phyloP scores from a whole-genome alignment of 2,888 invertebrate species.

The Eupithecia dodoneata region DNA sequence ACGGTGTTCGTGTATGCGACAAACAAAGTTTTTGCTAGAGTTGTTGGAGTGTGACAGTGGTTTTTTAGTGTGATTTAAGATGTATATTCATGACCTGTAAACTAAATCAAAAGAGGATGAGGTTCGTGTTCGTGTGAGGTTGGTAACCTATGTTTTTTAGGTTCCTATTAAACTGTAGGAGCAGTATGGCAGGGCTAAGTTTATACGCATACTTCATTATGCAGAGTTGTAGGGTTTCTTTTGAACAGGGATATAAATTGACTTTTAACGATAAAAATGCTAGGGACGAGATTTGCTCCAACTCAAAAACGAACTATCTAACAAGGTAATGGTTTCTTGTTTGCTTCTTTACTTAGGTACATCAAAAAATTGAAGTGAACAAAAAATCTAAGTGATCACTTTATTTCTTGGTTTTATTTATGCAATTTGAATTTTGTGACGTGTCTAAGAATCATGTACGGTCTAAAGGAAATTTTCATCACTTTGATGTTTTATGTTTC shows the following conservation, averaged over 20 bases:
- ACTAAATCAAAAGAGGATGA: not conserved
- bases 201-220: not conserved
- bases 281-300: no score
- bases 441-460: no score
- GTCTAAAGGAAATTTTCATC: no score
- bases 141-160: not conserved
- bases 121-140: not conserved
- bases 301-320: no score
- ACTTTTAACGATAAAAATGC: not conserved
- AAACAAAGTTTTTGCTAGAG: conserved; percentile 25
- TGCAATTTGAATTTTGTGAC: no score
- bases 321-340: no score
- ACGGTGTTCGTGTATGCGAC: conserved; percentile 23
- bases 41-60: conserved; percentile 17
- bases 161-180: not conserved
- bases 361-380: no score
- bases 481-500: no score
- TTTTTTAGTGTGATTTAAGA: not conserved
- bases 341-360: no score
- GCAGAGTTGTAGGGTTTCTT: not conserved
- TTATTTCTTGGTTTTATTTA: no score
- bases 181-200: not conserved
- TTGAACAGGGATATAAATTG: not conserved
- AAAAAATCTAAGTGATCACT: no score
- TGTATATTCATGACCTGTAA: not conserved